Percentiles rank a stretch among this genome's conserved stretches.
These are phyloP conservation scores for Dromaius novaehollandiae DNA, from an alignment of 2,113 vertebrate genomes.

Conservation along the genomic window DNA sequence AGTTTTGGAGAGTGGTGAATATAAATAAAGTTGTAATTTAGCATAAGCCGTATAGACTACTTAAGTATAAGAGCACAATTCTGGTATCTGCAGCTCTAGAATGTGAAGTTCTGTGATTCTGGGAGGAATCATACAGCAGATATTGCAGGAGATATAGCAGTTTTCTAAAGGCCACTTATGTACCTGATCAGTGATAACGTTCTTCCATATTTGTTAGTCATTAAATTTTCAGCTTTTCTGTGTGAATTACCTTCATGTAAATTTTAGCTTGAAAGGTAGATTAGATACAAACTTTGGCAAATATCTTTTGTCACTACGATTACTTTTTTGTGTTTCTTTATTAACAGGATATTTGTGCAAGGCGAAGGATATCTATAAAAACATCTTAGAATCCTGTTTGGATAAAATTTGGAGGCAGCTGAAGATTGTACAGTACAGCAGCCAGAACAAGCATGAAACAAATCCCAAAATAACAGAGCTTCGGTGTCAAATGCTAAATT, in stretches of 20 bases:
- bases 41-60: not conserved
- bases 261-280: not conserved
- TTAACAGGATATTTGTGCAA: conserved; percentile 85
- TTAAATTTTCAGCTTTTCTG: not conserved
- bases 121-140: not conserved
- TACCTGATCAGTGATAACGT: not conserved
- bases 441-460: conserved; percentile 77
- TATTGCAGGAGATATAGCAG: not conserved
- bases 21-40: not conserved
- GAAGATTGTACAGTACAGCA: conserved; percentile 83
- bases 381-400: conserved; percentile 77
- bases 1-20: not conserved
- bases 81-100: not conserved
- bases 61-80: not conserved
- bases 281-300: not conserved
- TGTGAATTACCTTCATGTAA: not conserved
- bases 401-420: conserved; percentile 83
- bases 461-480: conserved; percentile 83
- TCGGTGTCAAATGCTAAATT: conserved; percentile 72
- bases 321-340: conserved; percentile 37
- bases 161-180: not conserved
- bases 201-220: not conserved
- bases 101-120: not conserved
- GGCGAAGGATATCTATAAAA: conserved; percentile 77
- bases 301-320: not conserved